Conservation (phyloP, 2,888 invertebrate species). For the Drosophila multiciliata region DNA sequence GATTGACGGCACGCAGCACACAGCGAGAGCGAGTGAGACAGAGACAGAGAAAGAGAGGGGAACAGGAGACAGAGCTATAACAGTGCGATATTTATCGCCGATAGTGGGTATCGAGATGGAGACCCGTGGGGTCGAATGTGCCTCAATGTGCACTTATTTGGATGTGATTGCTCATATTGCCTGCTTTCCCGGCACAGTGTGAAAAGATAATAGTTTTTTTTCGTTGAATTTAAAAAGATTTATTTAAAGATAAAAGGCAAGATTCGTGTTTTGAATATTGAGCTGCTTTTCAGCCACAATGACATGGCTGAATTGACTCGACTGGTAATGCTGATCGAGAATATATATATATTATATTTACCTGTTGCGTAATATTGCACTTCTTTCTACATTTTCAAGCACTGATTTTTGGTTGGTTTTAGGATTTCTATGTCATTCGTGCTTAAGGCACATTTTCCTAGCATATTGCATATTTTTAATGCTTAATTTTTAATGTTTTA, state of each 20-base stretch:
- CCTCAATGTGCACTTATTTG: slow-evolving; percentile 17
- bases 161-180: slow-evolving; percentile 20
- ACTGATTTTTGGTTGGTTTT: too few relatives aligned
- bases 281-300: background rate
- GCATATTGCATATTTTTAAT: background rate
- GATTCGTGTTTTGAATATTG: background rate
- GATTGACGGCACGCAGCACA: slow-evolving; percentile 63
- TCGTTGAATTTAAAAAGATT: background rate
- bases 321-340: background rate
- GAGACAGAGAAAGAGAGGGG: background rate
- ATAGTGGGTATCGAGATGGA: slow-evolving; percentile 38
- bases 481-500: background rate
- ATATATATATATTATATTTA: background rate
- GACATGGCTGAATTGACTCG: background rate
- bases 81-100: slow-evolving; percentile 71
- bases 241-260: background rate
- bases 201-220: background rate
- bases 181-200: slow-evolving; percentile 14
- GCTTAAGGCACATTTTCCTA: background rate
- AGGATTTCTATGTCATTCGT: background rate
- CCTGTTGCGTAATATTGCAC: too few relatives aligned
- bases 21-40: slow-evolving; percentile 31
- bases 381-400: too few relatives aligned
- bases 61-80: slow-evolving; percentile 25
- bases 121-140: slow-evolving; percentile 48